Conservation (phyloP, 2,797 vertebrate species). For the Aphelocoma californica region DNA sequence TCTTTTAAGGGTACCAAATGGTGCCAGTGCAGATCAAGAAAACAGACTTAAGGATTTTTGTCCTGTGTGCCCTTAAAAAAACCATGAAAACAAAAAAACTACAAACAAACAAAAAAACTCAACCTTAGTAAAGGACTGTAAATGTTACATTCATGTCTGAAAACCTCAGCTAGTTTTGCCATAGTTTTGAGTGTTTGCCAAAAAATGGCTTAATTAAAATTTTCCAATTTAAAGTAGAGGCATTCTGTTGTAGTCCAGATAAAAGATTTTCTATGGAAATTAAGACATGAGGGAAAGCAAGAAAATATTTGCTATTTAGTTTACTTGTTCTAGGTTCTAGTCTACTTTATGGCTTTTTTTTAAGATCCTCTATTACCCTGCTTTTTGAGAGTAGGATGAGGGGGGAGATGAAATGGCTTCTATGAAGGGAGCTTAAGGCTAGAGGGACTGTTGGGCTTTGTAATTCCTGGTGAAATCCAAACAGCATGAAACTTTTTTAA, state of each 20-base stretch:
- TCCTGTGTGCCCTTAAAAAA: not conserved
- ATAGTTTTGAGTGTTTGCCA: not conserved
- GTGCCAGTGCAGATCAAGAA: not conserved
- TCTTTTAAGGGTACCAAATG: not conserved
- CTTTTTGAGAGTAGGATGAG: not conserved
- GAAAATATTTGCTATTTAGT: not conserved
- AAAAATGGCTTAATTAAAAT: conserved; percentile 14
- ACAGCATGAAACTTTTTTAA: not conserved
- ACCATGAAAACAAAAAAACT: not conserved
- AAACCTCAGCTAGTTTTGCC: not conserved
- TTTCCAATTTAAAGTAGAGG: not conserved
- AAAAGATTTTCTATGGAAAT: not conserved
- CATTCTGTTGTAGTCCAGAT: not conserved
- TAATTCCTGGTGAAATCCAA: not conserved
- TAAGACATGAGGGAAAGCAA: not conserved
- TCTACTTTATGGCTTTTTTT: not conserved
- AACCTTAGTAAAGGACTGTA: not conserved
- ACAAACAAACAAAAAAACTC: not conserved
- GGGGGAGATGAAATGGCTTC: not conserved
- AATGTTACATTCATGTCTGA: not conserved
- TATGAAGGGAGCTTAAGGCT: not conserved
- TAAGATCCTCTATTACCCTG: not conserved
- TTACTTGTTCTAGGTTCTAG: not conserved
- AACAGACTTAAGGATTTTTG: not conserved
- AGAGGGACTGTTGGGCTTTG: not conserved